Evolutionary conservation across 2,888 invertebrate species (phyloP).

Genomic region (Pimpla rufipes): DNA sequence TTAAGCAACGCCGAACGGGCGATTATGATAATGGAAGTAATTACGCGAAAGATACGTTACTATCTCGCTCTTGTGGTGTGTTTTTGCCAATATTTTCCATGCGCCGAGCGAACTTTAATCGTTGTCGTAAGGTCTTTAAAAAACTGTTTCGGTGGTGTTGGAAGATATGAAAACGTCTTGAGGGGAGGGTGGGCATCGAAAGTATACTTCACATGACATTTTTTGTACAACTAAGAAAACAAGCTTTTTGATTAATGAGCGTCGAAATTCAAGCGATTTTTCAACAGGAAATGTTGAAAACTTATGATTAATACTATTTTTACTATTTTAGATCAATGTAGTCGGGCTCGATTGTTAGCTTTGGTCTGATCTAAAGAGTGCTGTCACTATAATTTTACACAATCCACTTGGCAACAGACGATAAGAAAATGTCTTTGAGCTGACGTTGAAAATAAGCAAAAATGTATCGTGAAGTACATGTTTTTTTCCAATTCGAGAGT

Average conservation of each 20-base stretch:
- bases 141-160: neutral
- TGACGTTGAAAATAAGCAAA: neutral
- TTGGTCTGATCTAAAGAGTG: no score
- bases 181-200: neutral
- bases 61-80: slow-evolving; percentile 42
- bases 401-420: slow-evolving; percentile 3
- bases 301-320: no score
- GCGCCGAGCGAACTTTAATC: slow-evolving; percentile 15
- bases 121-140: slow-evolving; percentile 18
- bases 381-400: no score
- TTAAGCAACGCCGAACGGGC: slow-evolving; percentile 16
- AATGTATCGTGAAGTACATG: neutral
- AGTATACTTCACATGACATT: neutral
- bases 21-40: slow-evolving; percentile 43
- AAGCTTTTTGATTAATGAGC: neutral
- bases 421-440: neutral
- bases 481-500: neutral
- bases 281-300: neutral
- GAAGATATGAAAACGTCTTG: neutral
- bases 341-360: no score
- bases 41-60: slow-evolving; percentile 22
- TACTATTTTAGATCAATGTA: no score
- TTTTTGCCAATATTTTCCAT: slow-evolving; percentile 26
- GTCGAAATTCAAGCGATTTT: neutral
- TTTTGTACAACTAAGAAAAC: neutral